Base-by-base conservation (phyloP, 2,113 vertebrate genomes). In the Seriola aureovittata region DNA sequence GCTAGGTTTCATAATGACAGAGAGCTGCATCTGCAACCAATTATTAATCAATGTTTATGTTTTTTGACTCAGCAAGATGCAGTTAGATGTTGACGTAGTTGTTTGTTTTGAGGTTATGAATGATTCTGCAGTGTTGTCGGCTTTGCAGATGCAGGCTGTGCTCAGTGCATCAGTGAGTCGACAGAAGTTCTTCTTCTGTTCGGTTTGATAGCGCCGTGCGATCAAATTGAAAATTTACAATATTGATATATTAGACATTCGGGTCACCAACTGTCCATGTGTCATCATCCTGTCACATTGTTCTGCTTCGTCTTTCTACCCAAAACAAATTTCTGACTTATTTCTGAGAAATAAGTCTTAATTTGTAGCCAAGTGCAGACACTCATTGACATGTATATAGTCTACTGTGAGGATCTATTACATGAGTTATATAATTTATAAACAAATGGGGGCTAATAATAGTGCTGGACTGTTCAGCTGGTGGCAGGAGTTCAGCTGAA, bases 401-500 rank as follows among this genome's bases (percentile, higher is more conserved):
- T 23, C 50, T 17, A 14, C 55, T 58, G 34, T 57, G 70, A 63
- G 82, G 40, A 21, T 52, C 50, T 75, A 19, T 85, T 77, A 73
- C 79, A 60, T 36, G 80, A 85, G 67, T 81, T 71, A 62, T 50
- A 40, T 54, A 34, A 80, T 80, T 34, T 59, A 74, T 60, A 59
- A 88, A 88, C 78, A 81, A 67, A 79, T 10, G 36, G 57, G 66
- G 10, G 68, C 78, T 88, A 90, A 64, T 72, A 82, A 89, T 91
- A 91, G 76, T 9, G 0, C 23, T 13, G 57, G 42, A 34, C 67
- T 72, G 89, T 81, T 74, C 48, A 75, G 79, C 79, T 78, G 85
- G 69, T 80, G 88, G 79, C 78, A 14, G 34, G 40, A 36, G 65
- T 80, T 71, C 83, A 78, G 72, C 71, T 80, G 79, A 85, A 85